Conservation (phyloP, 2,113 vertebrate species). For the Perccottus glenii region DNA sequence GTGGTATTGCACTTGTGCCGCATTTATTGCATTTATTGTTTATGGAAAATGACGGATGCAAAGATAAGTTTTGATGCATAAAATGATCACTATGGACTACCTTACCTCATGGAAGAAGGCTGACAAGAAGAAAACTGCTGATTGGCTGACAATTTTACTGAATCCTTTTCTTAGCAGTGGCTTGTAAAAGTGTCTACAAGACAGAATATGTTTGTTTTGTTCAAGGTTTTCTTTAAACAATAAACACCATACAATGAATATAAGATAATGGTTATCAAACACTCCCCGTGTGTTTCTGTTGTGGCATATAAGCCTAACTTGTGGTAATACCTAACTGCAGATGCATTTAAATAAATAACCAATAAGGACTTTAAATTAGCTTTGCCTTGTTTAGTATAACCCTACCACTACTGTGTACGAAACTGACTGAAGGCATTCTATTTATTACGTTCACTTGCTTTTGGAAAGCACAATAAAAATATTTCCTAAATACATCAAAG, state of each 20-base stretch:
- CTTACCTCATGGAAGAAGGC: slow-evolving; percentile 95
- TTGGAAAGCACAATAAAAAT: slow-evolving; percentile 37
- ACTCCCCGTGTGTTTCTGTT: not conserved
- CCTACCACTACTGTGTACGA: not conserved
- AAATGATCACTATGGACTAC: not conserved
- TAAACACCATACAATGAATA: not conserved
- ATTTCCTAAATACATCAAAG: slow-evolving; percentile 41
- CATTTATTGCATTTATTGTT: not conserved
- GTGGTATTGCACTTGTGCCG: too few species aligned
- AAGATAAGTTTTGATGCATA: not conserved
- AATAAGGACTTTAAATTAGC: slow-evolving; percentile 21
- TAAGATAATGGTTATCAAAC: too few species aligned
- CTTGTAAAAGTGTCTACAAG: slow-evolving; percentile 89
- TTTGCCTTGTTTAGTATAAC: slow-evolving; percentile 33
- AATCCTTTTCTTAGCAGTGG: slow-evolving; percentile 84
- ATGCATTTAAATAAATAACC: not conserved
- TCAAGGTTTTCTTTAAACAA: too few species aligned
- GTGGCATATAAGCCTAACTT: not conserved
- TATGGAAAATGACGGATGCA: not conserved
- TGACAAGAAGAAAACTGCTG: slow-evolving; percentile 86
- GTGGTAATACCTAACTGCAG: slow-evolving; percentile 1
- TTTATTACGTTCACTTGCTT: slow-evolving; percentile 42
- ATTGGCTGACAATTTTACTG: slow-evolving; percentile 81
- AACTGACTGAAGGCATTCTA: slow-evolving; percentile 21
- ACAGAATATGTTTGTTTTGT: slow-evolving; percentile 3